Evolutionary conservation across 2,888 invertebrate species (phyloP).

Genomic region (Coleophora deauratella): DNA sequence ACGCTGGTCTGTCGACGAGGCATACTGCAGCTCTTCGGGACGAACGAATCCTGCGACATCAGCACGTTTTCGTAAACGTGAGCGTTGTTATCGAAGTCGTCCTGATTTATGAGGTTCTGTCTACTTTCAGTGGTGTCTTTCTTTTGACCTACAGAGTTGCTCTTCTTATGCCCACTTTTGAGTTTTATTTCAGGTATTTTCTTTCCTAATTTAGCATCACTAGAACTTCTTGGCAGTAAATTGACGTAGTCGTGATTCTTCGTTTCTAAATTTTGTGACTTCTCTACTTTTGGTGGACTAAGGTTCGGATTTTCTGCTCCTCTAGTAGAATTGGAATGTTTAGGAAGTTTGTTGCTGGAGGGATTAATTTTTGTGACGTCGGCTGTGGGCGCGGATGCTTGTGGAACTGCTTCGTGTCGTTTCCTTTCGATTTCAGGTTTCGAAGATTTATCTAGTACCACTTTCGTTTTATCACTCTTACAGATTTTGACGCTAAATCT

Average conservation of each 20-base stretch:
- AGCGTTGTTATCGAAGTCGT: constrained; percentile 44
- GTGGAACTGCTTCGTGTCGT: constrained; percentile 38
- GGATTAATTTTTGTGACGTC: constrained; percentile 32
- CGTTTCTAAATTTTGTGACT: constrained; percentile 28
- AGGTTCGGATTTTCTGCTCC: constrained; percentile 25
- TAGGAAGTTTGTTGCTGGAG: constrained; percentile 36
- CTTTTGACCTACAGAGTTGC: constrained; percentile 60
- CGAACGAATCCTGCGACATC: constrained; percentile 41
- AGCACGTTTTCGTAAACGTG: constrained; percentile 66
- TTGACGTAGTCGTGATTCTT: constrained; percentile 52
- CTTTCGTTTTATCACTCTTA: constrained; percentile 80
- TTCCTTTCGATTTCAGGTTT: constrained; percentile 64
- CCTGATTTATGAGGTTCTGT: constrained; percentile 60
- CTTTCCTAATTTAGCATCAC: constrained; percentile 58
- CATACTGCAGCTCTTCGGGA: constrained; percentile 63
- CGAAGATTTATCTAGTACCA: constrained; percentile 73
- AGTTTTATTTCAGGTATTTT: constrained; percentile 42
- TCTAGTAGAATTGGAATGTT: constrained; percentile 44
- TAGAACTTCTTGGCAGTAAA: constrained; percentile 56
- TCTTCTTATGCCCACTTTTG: constrained; percentile 55
- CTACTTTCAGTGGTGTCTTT: constrained; percentile 63
- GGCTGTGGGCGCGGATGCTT: constrained; percentile 20
- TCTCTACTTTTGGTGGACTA: constrained; percentile 36
- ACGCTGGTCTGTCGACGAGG: constrained; percentile 52
- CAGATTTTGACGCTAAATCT: constrained; percentile 87